These are phyloP conservation scores for Eupithecia insigniata DNA, from an alignment of 2,888 invertebrate species.

Conservation along the genomic window DNA sequence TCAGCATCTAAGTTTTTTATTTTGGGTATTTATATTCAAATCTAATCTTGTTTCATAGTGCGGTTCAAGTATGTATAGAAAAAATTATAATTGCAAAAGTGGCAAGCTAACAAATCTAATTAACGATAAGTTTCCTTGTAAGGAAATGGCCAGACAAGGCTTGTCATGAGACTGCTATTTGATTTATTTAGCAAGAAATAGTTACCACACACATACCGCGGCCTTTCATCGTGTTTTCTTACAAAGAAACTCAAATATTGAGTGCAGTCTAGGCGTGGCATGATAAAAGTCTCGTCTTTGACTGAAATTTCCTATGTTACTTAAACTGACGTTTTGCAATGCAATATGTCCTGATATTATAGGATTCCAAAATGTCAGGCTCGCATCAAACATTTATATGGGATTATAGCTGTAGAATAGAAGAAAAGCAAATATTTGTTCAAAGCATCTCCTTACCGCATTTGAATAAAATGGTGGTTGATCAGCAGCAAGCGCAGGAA, in stretches of 20 bases:
- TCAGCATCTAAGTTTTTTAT: too few relatives aligned
- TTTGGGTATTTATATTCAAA: too few relatives aligned
- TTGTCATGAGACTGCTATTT: conserved; percentile 12
- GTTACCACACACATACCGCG: background rate
- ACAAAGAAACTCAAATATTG: background rate
- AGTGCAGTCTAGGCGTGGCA: background rate
- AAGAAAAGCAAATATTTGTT: background rate
- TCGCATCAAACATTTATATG: background rate
- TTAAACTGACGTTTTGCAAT: background rate
- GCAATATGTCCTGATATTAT: background rate
- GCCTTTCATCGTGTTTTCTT: background rate
- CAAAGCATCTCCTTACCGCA: conserved; percentile 86
- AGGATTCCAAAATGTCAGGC: background rate
- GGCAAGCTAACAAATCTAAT: conserved; percentile 20
- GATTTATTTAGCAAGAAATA: conserved; percentile 16
- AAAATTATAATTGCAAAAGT: conserved; percentile 13
- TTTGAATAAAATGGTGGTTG: conserved; percentile 94
- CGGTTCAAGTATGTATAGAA: background rate
- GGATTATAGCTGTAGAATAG: background rate
- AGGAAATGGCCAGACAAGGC: conserved; percentile 10
- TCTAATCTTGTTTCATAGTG: background rate
- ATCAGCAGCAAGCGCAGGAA: conserved; percentile 92
- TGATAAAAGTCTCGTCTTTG: background rate
- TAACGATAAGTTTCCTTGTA: conserved; percentile 22
- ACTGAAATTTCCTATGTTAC: background rate